Conservation (phyloP, 2,113 vertebrate genomes). For the Conger conger region DNA sequence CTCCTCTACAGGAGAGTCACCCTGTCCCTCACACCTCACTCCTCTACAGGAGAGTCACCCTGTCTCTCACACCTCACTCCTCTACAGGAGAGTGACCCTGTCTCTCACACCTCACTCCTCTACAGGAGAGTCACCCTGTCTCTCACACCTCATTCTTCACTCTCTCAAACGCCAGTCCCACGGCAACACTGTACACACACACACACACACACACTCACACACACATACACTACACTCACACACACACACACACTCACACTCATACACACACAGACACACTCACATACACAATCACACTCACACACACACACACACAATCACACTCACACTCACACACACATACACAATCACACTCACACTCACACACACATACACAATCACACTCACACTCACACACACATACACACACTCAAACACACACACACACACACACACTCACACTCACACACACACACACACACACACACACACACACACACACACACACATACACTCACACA, state of each 20-base stretch:
- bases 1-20: no score
- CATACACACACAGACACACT: neutral
- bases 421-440: neutral
- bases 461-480: neutral
- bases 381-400: neutral
- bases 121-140: neutral
- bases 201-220: neutral
- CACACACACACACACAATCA: neutral
- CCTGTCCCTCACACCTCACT: no score
- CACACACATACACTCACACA: no score
- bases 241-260: neutral
- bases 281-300: neutral
- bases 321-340: neutral
- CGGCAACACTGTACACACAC: neutral
- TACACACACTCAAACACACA: neutral
- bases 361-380: neutral
- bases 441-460: neutral
- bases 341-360: neutral
- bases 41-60: no score
- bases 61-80: no score
- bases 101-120: slow-evolving; percentile 5
- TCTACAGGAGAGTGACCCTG: neutral
- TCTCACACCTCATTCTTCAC: neutral
- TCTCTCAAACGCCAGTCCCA: neutral
- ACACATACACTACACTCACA: neutral